These are phyloP conservation scores for Limanda limanda DNA, from an alignment of 2,113 vertebrate species.

Conservation along the genomic window DNA sequence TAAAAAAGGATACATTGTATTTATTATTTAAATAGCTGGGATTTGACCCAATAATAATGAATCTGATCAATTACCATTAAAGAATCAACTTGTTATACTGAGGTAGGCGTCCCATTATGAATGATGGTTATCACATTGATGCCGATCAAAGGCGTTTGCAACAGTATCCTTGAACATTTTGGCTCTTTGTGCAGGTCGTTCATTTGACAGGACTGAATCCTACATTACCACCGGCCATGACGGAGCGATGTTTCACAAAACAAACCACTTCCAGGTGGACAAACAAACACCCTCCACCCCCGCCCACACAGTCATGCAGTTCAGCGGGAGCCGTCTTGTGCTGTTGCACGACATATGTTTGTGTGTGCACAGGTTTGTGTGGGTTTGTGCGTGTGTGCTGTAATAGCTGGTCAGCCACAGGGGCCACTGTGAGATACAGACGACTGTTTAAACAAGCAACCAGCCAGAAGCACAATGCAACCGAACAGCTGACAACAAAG, in stretches of 20 bases:
- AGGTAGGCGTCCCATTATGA: background rate
- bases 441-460: slow-evolving; percentile 69
- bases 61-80: no score
- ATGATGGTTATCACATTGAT: no score
- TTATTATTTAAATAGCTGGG: background rate
- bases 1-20: background rate
- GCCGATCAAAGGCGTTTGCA: background rate
- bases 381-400: slow-evolving; percentile 13
- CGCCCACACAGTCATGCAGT: slow-evolving; percentile 8
- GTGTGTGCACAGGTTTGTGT: slow-evolving; percentile 1
- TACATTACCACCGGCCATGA: slow-evolving; percentile 41
- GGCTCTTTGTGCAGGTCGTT: slow-evolving; percentile 4
- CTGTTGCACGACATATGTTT: slow-evolving; percentile 42
- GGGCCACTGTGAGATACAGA: slow-evolving; percentile 20
- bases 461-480: slow-evolving; percentile 51
- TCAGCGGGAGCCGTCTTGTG: slow-evolving; percentile 19
- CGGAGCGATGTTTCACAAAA: slow-evolving; percentile 61
- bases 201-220: slow-evolving; percentile 29
- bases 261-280: slow-evolving; percentile 80
- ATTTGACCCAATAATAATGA: background rate
- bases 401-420: slow-evolving; percentile 10
- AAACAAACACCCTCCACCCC: slow-evolving; percentile 71
- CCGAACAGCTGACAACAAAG: slow-evolving; percentile 63
- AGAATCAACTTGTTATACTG: background rate
- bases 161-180: slow-evolving; percentile 6